Base-by-base conservation (phyloP, 2,113 vertebrate species). In the Rhinogobius similis region DNA sequence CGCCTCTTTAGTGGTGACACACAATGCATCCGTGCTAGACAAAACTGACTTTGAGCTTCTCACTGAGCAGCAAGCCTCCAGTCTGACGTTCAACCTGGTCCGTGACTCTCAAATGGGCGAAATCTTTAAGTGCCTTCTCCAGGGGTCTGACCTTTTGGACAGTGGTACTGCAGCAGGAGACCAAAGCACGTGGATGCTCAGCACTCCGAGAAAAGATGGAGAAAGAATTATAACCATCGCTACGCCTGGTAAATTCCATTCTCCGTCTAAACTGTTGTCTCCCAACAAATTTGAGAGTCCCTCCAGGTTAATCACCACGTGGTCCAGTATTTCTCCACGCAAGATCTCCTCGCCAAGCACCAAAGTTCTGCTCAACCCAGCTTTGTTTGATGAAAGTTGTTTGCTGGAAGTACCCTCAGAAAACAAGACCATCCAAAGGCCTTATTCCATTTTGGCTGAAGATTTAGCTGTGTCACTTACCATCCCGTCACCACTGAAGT, bases 21-120 rank as follows among this genome's bases (percentile, higher is more conserved):
- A 88, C 16, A 90, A 70, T 21, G 73, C 70, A n/a, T 85, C 90
- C 1, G 1, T 81, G 16, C 78, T 91, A 14, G 91, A 94, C 73
- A 96, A 93, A 80, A 76, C 94, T 4, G 96, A 98, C 88, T 93
- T 95, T 10, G 93, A 98, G 63, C 94, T 97, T 46, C 95, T 99
- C 32, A 99, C 96, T 1, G 97, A 99, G 32, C 96, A 98, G 14
- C 96, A 97, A 68, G 90, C 96, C 0, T 96, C 96, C 66, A 97
- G 95, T 85, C 91, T 98, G 48, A 98, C 98, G 0, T 99, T 97
- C 85, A 97, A 98, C 88, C 91, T 98, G 67, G 96, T 97, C 1
- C 95, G 95, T 65, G 98, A 99, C 90, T 94, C 96, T 76, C 97
- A 98, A 63, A 99, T 99, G 98, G 97, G 96, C 68, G 98, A 98